phyloP scores from a whole-genome alignment of 1,140 invertebrate genomes.

The Eupristina koningsbergeri region DNA sequence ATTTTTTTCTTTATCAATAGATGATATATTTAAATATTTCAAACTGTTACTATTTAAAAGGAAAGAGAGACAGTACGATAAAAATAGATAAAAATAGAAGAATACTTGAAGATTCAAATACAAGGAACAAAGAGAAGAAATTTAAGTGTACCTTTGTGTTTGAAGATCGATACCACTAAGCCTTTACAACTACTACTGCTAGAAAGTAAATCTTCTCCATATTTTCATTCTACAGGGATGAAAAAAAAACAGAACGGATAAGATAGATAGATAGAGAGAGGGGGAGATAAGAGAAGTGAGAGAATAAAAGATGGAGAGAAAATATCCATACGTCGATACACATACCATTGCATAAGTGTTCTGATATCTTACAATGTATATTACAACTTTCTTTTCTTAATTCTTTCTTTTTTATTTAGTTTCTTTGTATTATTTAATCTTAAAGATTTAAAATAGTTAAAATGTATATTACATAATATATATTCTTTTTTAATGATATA shows the following conservation, averaged over 20 bases:
- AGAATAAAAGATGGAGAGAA: background rate
- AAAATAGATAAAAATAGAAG: background rate
- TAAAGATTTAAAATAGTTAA: no score
- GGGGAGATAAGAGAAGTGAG: background rate
- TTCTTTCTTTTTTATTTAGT: no score
- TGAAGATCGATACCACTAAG: conserved; percentile 63
- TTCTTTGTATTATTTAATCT: no score
- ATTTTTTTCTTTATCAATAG: no score
- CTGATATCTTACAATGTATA: no score
- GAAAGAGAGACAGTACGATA: no score
- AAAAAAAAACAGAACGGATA: no score
- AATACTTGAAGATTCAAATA: background rate
- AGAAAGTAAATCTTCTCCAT: background rate
- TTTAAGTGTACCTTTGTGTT: conserved; percentile 58
- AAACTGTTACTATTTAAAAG: no score
- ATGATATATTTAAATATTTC: no score
- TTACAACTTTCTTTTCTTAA: no score
- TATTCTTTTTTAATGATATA: no score
- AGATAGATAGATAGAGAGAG: conserved; percentile 4
- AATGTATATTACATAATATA: no score
- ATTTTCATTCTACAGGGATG: background rate
- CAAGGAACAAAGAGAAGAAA: conserved; percentile 51
- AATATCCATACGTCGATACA: conserved; percentile 15
- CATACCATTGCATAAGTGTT: background rate
- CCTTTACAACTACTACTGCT: conserved; percentile 53